Base-by-base conservation (phyloP, 2,888 invertebrate genomes). In the Heliconius charithonia region DNA sequence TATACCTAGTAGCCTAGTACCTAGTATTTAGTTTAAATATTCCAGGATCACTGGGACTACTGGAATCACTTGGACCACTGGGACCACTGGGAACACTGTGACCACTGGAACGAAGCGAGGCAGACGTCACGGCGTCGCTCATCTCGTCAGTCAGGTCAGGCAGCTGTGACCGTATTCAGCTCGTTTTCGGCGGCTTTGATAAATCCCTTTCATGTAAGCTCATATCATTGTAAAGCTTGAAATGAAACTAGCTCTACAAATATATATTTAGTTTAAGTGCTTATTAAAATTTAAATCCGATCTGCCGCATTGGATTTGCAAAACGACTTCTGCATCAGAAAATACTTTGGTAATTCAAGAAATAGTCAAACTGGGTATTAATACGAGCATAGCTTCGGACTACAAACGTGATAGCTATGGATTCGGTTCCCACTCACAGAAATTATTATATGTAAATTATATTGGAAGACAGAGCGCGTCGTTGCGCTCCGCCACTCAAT, bases 71-170 rank as follows among this genome's bases (percentile, higher is more conserved):
- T 4, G 6, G 3, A 32, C 6, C 32, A 32, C 32, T 32, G 32
- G 9, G 32, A 32, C 9, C 32, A 32, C 9, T 32, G 9, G 32
- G 9, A 32, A 9, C 32, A 32, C 32, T 32, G 9, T 1, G 32
- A 9, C 32, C 12, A 45, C 67, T n/a, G 29, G 16, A 25, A 41
- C 12, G 41, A 37, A 10, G 41, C 13, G 22, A 41, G 4, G 45
- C 51, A 6, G 29, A 27, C 32, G 32, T 37, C 32, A 9, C 32
- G 29, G 51, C 29, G 71, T 41, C 71, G 56, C 71, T 71, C 71
- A 71, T 71, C 71, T 71, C 70, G 51, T 71, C 71, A 71, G 56
- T 56, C 56, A 37, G 56, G 51, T 51, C 71, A 9, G 32, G 71
- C 71, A 71, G 29, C 71, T 71, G 56, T n/a, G 71, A 71, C 56